Percentiles rank a stretch among this genome's conserved stretches.
Evolutionary conservation across 1,140 invertebrate species (phyloP).

Genomic region (Drosophila simulans): DNA sequence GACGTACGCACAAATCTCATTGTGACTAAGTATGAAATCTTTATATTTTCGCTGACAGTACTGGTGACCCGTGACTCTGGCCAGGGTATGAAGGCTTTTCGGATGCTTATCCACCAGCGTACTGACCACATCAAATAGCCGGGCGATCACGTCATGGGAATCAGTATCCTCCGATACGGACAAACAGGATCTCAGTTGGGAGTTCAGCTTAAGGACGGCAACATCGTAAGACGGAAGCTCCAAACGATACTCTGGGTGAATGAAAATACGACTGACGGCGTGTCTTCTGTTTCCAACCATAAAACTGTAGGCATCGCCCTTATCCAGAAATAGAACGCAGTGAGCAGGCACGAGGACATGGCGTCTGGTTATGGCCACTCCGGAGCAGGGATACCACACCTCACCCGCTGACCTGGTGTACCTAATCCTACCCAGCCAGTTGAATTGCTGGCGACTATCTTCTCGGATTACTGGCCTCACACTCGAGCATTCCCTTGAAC

Average conservation of each 20-base stretch:
- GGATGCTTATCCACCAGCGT: not conserved
- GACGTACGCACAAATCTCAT: not conserved
- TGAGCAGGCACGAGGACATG: not conserved
- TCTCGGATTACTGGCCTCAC: not conserved
- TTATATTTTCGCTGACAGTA: too few relatives aligned
- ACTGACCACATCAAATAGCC: not conserved
- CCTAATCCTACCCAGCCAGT: not conserved
- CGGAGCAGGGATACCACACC: not conserved
- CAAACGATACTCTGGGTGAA: not conserved
- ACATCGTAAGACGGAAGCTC: not conserved
- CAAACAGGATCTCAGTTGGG: not conserved
- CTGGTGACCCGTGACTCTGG: not conserved
- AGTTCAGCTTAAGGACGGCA: not conserved
- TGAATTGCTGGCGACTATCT: not conserved
- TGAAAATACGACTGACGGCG: too few relatives aligned
- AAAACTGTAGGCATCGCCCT: not conserved
- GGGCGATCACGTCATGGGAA: not conserved
- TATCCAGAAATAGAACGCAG: not conserved
- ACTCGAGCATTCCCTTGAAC: not conserved
- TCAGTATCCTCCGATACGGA: not conserved
- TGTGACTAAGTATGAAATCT: too few relatives aligned
- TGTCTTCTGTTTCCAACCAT: not conserved
- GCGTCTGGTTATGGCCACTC: not conserved
- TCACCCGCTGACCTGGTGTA: not conserved
- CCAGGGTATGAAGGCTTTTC: not conserved